These are phyloP conservation scores for Rhodinocichla rosea DNA, from an alignment of 2,113 vertebrate species.

Conservation along the genomic window DNA sequence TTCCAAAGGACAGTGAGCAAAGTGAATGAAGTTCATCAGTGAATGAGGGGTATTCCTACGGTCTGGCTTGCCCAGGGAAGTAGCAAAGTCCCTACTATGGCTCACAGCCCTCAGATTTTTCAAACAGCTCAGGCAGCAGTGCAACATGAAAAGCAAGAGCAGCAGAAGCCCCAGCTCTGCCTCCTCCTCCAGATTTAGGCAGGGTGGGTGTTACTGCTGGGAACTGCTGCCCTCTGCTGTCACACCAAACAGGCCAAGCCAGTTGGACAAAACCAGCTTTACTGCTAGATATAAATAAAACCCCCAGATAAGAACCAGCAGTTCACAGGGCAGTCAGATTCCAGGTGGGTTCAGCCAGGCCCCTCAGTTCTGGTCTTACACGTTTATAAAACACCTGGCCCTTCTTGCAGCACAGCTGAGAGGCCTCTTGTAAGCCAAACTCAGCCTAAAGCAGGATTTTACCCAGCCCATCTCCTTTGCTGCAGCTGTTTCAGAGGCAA, in stretches of 20 bases:
- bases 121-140: background rate
- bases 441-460: background rate
- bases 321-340: background rate
- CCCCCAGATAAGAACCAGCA: background rate
- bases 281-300: background rate
- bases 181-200: background rate
- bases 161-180: background rate
- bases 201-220: background rate
- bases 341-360: background rate
- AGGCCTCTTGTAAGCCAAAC: background rate
- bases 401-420: background rate
- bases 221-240: constrained; percentile 56
- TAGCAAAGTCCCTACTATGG: background rate
- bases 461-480: background rate
- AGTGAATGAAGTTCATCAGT: background rate
- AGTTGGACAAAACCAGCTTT: background rate
- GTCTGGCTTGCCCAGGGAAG: background rate
- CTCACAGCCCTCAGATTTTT: background rate
- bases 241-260: background rate
- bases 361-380: fast-evolving
- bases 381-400: background rate
- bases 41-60: background rate
- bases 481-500: background rate
- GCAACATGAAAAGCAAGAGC: background rate
- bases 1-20: background rate